Evolutionary conservation across 2,797 vertebrate species (phyloP).

Genomic region (Anguilla obscura): DNA sequence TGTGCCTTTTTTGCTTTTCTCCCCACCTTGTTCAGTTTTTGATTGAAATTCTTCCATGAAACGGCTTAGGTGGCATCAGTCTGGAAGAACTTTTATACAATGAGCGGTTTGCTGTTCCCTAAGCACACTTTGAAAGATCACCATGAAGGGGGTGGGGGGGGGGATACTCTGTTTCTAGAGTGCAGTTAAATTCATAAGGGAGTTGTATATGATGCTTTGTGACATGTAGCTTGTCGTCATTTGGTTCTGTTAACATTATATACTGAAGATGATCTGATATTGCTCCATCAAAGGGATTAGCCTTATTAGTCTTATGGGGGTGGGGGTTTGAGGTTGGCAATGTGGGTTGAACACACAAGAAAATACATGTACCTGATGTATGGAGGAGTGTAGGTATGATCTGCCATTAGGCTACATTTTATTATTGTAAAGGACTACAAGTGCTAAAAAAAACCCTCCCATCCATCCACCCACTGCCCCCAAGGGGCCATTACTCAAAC

Average conservation of each 20-base stretch:
- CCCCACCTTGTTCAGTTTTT: neutral
- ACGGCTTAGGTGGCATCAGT: slow-evolving; percentile 5
- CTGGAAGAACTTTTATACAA: neutral
- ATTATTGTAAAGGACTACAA: too few species aligned
- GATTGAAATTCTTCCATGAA: slow-evolving; percentile 11
- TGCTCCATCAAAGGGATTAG: neutral
- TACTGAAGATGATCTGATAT: neutral
- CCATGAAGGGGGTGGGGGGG: neutral
- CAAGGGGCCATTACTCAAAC: too few species aligned
- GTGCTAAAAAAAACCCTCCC: too few species aligned
- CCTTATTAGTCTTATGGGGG: too few species aligned
- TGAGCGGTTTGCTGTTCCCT: slow-evolving; percentile 4
- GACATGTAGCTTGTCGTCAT: neutral
- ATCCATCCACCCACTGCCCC: too few species aligned
- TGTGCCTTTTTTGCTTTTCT: slow-evolving; percentile 15
- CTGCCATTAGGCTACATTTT: too few species aligned
- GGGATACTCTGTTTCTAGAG: too few species aligned
- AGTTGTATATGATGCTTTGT: neutral
- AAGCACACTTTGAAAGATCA: neutral
- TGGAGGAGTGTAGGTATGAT: too few species aligned
- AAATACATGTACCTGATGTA: too few species aligned
- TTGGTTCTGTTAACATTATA: neutral
- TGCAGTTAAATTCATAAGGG: neutral
- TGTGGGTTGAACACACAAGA: too few species aligned
- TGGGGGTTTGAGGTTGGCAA: too few species aligned